A percentile compares a stretch with the other conserved stretches of the same genome.
phyloP scores from a whole-genome alignment of 2,888 invertebrate genomes.

The Zygogramma bicolorata region DNA sequence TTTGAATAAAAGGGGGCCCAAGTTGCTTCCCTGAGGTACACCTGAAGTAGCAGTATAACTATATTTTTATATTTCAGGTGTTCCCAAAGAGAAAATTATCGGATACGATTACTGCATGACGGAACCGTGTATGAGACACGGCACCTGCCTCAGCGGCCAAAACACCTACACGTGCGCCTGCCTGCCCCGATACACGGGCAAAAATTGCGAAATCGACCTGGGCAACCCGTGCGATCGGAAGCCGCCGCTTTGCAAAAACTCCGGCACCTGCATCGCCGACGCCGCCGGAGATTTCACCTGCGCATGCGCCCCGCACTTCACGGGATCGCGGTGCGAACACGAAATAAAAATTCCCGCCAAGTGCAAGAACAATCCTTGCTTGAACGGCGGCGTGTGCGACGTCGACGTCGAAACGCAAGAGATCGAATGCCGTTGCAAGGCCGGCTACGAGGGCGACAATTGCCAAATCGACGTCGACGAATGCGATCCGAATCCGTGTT shows the following conservation, averaged over 20 bases:
- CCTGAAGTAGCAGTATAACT: too few species aligned
- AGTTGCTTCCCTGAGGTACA: too few species aligned
- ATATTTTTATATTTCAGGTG: slow-evolving; percentile 61
- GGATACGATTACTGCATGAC: slow-evolving; percentile 73
- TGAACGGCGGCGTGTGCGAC: slow-evolving; percentile 82
- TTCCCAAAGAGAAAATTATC: slow-evolving; percentile 68
- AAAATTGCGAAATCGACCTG: slow-evolving; percentile 87
- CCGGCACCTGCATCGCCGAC: slow-evolving; percentile 79
- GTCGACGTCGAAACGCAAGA: slow-evolving; percentile 69
- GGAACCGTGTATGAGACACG: slow-evolving; percentile 87
- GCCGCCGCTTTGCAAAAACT: slow-evolving; percentile 79
- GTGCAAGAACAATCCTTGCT: slow-evolving; percentile 81
- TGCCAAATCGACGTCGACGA: slow-evolving; percentile 84
- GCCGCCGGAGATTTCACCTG: slow-evolving; percentile 79
- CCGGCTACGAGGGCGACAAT: slow-evolving; percentile 75
- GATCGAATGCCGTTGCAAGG: slow-evolving; percentile 50
- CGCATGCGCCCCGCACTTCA: slow-evolving; percentile 76
- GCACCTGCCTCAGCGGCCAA: slow-evolving; percentile 80
- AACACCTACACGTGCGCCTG: slow-evolving; percentile 89
- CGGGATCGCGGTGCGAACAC: slow-evolving; percentile 79
- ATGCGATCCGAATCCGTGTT: slow-evolving; percentile 78
- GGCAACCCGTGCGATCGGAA: slow-evolving; percentile 77
- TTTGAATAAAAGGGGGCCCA: too few species aligned
- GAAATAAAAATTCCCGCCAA: slow-evolving; percentile 77
- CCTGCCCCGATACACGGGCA: slow-evolving; percentile 85